Evolutionary conservation across 92 coral and sea anemone genomes (phyloP).

Genomic region (Scolanthus callimorphus): DNA sequence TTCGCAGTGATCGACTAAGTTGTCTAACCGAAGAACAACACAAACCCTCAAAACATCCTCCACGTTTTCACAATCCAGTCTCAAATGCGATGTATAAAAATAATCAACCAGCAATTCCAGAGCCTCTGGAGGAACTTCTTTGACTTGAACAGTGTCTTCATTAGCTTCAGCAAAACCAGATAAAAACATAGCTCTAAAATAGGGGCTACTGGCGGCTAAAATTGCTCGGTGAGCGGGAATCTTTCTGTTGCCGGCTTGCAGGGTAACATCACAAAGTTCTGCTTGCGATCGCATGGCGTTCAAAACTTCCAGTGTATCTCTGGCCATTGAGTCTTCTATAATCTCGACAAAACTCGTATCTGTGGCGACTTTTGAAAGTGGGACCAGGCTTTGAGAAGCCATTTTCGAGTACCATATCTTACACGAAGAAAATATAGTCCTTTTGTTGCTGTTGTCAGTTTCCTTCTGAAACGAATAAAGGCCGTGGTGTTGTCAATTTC

Average conservation of each 20-base stretch:
- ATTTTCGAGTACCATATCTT: constrained; percentile 11
- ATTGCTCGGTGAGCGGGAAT: constrained; percentile 87
- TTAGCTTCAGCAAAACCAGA: constrained; percentile 92
- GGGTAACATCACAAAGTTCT: constrained; percentile 87
- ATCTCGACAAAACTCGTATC: constrained; percentile 72
- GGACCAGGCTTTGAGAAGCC: constrained; percentile 7
- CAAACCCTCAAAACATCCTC: constrained; percentile 84
- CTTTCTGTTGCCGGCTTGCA: constrained; percentile 64
- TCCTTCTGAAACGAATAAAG: background rate
- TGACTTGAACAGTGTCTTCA: constrained; percentile 70
- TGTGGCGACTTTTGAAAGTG: constrained; percentile 30
- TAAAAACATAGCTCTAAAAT: constrained; percentile 96
- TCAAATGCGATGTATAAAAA: constrained; percentile 91
- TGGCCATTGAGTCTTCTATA: constrained; percentile 78
- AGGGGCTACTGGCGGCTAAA: constrained; percentile 97
- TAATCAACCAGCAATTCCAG: constrained; percentile 70
- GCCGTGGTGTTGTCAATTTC: constrained; percentile 1
- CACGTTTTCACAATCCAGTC: constrained; percentile 73
- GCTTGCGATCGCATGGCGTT: constrained; percentile 79
- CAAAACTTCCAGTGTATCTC: constrained; percentile 69
- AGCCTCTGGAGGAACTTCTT: constrained; percentile 76
- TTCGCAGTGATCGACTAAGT: constrained; percentile 92
- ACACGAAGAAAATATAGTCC: background rate
- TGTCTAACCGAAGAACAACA: constrained; percentile 74
- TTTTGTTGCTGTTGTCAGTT: constrained; percentile 1